These are phyloP conservation scores for Dynastes tityus DNA, from an alignment of 2,888 invertebrate species.

Conservation along the genomic window DNA sequence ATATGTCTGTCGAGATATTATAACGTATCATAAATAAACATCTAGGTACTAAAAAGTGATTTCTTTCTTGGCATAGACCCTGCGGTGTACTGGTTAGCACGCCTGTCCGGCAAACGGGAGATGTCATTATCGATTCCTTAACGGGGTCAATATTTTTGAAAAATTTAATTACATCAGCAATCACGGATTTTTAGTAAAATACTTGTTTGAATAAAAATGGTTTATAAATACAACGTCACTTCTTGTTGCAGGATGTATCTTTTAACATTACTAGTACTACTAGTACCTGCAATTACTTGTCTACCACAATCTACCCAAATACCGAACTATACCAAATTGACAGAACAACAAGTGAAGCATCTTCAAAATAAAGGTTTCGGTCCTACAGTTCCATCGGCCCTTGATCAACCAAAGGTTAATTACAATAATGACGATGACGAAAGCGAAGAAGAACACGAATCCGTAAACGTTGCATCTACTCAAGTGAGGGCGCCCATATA, in stretches of 20 bases:
- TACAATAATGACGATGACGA: constrained; percentile 54
- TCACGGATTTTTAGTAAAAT: no score
- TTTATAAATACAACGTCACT: background rate
- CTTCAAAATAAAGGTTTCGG: constrained; percentile 59
- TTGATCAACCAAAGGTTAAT: constrained; percentile 52
- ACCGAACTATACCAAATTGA: constrained; percentile 55
- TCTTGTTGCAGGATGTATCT: constrained; percentile 55
- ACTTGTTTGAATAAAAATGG: no score
- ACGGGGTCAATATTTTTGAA: no score
- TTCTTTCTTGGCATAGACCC: no score
- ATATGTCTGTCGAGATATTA: no score
- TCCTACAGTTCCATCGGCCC: constrained; percentile 55
- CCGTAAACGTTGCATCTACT: constrained; percentile 54
- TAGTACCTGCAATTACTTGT: constrained; percentile 48
- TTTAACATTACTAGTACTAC: constrained; percentile 50
- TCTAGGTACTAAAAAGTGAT: no score
- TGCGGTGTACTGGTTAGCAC: no score
- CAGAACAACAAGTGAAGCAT: constrained; percentile 54
- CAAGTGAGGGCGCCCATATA: constrained; percentile 58
- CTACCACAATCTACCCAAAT: constrained; percentile 54
- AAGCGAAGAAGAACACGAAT: constrained; percentile 54
- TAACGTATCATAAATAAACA: no score
- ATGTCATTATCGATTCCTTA: no score
- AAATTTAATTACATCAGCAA: no score
- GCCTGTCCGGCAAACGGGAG: no score